Conservation (phyloP, 2,888 invertebrate genomes). For the Microplitis manilae region DNA sequence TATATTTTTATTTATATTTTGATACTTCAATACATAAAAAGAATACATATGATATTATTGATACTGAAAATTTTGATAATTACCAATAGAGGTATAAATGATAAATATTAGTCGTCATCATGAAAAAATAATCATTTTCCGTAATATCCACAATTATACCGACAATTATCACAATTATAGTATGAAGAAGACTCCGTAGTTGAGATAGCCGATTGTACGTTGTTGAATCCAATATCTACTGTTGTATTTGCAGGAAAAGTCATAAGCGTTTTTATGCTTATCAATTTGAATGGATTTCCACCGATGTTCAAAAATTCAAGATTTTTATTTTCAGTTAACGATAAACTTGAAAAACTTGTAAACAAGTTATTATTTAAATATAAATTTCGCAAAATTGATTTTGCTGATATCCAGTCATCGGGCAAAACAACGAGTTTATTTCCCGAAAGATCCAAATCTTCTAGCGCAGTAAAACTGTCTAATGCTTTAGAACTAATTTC, state of each 20-base stretch:
- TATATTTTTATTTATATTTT: too few species aligned
- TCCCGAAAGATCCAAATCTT: not conserved
- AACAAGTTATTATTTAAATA: conserved; percentile 13
- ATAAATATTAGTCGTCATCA: too few species aligned
- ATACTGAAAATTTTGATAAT: too few species aligned
- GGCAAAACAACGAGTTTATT: conserved; percentile 1
- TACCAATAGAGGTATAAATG: too few species aligned
- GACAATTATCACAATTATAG: too few species aligned
- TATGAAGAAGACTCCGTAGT: not conserved
- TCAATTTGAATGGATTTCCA: not conserved
- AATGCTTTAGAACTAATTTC: not conserved
- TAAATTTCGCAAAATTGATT: not conserved
- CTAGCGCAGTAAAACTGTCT: not conserved
- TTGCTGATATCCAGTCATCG: not conserved
- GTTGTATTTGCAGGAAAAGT: not conserved
- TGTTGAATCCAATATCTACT: not conserved
- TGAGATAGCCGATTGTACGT: not conserved
- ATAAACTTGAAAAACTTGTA: not conserved
- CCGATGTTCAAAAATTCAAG: not conserved
- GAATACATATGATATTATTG: too few species aligned
- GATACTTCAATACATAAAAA: too few species aligned
- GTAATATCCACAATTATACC: too few species aligned
- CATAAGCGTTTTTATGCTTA: not conserved
- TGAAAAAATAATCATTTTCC: too few species aligned
- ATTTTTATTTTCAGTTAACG: not conserved